Evolutionary conservation across 2,888 invertebrate species (phyloP), one percentile per base, ranked within the genome.

Genomic region (Netelia melanura): DNA sequence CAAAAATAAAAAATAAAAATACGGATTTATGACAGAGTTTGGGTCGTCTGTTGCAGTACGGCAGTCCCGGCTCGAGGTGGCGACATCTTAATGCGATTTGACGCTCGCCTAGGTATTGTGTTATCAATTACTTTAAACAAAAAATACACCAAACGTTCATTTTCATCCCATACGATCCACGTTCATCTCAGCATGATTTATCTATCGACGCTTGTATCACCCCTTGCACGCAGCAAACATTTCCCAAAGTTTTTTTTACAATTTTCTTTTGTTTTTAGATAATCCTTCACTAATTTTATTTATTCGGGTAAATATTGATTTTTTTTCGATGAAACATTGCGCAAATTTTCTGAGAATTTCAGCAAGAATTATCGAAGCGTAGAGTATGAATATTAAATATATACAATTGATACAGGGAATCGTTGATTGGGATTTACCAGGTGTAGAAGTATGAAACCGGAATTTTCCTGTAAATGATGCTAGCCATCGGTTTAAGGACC

Each of bases 61-160:
- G 96, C 97, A 97, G 96, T 96, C 97, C 95, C 97, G 97, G 95
- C 96, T 97, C 95, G 97, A 96, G 96, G 96, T 97, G 96, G 96
- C 95, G 95, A 96, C 96, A 95, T 96, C 96, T 94, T 97, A 97
- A 96, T 95, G 94, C 94, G 95, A 94, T 95, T 95, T 91, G 92
- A 91, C 90, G 91, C 91, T 92, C 91, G 91, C 91, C 91, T 91
- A 92, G 93, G 93, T 93, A 92, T 91, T 91, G 89, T 92, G 89
- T 91, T 79, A 81, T 23, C 75, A 75, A 71, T 82, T 82, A 71
- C 48, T 78, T 74, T 56, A 21, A 71, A 75, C 54, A 68, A 68
- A 25, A 70, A 54, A n/a, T 25, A 72, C 54, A 65, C 9, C 38
- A 56, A 17, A 56, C 14, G 30, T 64, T 38, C 9, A 75, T 75